Conservation (phyloP, 2,113 vertebrate species). For the Rhinopomastus cyanomelas region DNA sequence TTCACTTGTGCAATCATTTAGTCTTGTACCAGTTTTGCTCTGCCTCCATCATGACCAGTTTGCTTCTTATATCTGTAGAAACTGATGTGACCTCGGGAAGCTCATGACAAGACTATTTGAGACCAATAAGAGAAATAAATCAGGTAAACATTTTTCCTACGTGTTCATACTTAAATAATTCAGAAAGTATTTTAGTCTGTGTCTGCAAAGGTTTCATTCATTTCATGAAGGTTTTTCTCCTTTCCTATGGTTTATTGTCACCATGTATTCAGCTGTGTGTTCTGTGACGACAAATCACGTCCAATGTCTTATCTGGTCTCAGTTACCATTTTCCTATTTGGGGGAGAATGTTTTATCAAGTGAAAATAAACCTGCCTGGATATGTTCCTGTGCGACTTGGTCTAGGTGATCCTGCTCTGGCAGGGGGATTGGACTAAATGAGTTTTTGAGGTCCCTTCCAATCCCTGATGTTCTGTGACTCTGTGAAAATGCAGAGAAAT, state of each 20-base stretch:
- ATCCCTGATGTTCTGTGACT: no score
- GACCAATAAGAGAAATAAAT: neutral
- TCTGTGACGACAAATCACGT: neutral
- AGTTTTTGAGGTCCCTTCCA: no score
- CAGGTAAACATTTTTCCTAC: neutral
- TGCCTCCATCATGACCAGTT: neutral
- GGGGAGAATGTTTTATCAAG: neutral
- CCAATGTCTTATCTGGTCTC: neutral
- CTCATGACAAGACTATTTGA: neutral
- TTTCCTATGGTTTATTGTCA: neutral
- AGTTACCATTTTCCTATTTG: neutral
- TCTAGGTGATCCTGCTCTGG: no score
- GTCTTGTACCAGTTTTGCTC: neutral
- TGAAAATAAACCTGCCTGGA: no score
- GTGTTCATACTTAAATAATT: neutral
- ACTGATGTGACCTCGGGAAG: neutral
- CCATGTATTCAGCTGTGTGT: neutral
- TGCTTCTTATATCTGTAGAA: neutral
- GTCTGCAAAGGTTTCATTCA: neutral
- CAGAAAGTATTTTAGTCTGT: neutral
- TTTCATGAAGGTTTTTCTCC: neutral
- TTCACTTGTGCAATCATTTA: neutral
- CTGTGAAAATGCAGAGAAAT: neutral
- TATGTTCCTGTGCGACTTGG: no score
- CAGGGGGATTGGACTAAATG: no score